Base-by-base conservation (phyloP, 2,888 invertebrate species). In the Lymantria monacha region DNA sequence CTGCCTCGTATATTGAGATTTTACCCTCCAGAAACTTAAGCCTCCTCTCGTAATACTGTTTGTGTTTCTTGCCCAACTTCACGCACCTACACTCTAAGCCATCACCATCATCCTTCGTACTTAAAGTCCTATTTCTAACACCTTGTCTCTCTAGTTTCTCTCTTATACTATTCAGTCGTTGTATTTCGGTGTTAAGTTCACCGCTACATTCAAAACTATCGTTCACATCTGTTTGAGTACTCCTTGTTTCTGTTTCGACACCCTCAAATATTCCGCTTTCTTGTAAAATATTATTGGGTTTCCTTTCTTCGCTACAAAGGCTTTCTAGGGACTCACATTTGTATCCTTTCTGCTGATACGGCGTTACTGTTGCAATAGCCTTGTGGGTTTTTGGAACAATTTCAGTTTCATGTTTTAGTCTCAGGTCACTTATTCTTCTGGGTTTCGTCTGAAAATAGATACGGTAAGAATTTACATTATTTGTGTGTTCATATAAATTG, bases 261-360 rank as follows among this genome's bases (percentile, higher is more conserved):
- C 91, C 94, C 69, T 94, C 95, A 69, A 95, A 95, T 61, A 95
- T 95, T 30, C 95, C 95, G 69, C 95, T 95, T 72, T 95, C 95
- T 71, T 95, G 95, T 30, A 95, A 85, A 69, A 94, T 87, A 68
- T 88, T 93, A 59, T 77, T 91, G 62, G 89, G 92, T 81, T 84
- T 93, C 75, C 81, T 87, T 53, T 91, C 91, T 56, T 90, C 88
- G 54, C 74, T 79, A 61, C 86, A 85, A 52, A 91, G 81, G 64
- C 87, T 89, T 60, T 91, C 90, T 44, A 91, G 74, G 46, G 87
- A 91, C 63, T 87, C 89, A 61, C 84, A 80, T 78, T 92, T 85
- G 78, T 87, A 81, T 59, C 91, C 84, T 77, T 92, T 85, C 61
- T 83, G 82, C 61, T 90, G 85, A 65, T 94, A 94, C 42, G 94